Evolutionary conservation across 1,140 invertebrate genomes (phyloP).

Genomic region (Coenobita brevimanus): DNA sequence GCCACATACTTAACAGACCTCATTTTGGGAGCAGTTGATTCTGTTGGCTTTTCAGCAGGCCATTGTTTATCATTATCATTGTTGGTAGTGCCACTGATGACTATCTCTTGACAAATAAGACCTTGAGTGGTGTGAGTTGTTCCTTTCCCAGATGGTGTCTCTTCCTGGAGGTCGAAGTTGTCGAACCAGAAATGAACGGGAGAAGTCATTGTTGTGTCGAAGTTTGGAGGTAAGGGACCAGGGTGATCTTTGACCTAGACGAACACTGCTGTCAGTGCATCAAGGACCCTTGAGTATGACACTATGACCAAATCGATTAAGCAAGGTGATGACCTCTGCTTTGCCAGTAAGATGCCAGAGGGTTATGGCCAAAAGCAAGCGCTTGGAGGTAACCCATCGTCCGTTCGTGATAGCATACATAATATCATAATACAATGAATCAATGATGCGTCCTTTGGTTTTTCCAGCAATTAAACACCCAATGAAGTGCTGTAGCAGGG

Average conservation of each 20-base stretch:
- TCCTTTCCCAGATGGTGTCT: not conserved
- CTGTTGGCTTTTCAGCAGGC: conserved; percentile 4
- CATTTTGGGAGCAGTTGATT: not conserved
- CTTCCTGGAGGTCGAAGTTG: not conserved
- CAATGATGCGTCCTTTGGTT: not conserved
- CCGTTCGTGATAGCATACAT: not conserved
- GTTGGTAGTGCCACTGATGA: not conserved
- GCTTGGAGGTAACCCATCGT: not conserved
- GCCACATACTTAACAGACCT: not conserved
- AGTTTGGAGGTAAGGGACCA: not conserved
- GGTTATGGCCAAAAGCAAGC: not conserved
- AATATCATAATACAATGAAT: not conserved
- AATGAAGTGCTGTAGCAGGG: not conserved
- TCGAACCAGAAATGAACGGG: not conserved
- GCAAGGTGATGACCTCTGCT: not conserved
- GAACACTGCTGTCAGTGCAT: conserved; percentile 8
- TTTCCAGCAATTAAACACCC: not conserved
- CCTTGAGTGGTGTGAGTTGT: not conserved
- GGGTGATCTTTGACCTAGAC: not conserved
- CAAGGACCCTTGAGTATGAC: conserved; percentile 8
- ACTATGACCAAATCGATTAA: conserved; percentile 6
- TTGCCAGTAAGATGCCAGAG: conserved; percentile 19
- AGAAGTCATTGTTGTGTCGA: not conserved
- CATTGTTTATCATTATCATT: not conserved
- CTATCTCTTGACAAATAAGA: too few relatives aligned